phyloP scores from a whole-genome alignment of 2,113 vertebrate genomes.

The Oenanthe melanoleuca region DNA sequence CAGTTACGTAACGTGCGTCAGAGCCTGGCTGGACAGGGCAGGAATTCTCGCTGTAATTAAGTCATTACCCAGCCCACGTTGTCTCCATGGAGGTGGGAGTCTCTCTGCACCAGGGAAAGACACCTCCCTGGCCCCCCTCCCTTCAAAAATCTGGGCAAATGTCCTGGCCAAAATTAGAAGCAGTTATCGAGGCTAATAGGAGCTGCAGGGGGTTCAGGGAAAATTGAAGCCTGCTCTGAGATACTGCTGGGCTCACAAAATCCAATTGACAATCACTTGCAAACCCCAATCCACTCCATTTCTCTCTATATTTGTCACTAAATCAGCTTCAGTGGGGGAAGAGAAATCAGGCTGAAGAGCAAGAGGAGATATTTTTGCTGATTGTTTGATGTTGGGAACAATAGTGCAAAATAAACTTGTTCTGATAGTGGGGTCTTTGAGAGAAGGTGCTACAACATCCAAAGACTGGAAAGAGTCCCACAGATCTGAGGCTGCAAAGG shows the following conservation, averaged over 20 bases:
- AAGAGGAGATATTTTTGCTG: neutral
- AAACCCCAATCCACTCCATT: neutral
- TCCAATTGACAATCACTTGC: neutral
- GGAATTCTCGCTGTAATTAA: neutral
- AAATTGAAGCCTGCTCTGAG: neutral
- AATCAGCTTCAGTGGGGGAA: slow-evolving; percentile 11
- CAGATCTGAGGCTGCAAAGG: neutral
- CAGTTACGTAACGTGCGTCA: slow-evolving; percentile 68
- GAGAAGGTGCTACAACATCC: neutral
- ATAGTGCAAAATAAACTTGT: neutral
- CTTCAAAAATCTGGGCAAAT: neutral
- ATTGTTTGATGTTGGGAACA: neutral
- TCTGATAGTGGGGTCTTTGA: neutral
- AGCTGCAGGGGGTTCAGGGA: neutral
- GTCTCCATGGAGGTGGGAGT: neutral
- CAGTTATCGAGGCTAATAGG: neutral
- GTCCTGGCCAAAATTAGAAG: slow-evolving; percentile 21
- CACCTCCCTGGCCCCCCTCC: too few relatives aligned
- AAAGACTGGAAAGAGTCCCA: neutral
- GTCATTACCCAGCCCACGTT: neutral
- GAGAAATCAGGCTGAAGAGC: neutral
- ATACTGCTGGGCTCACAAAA: neutral
- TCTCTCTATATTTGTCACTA: neutral
- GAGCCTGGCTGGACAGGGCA: neutral
- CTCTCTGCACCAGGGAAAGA: neutral